These are phyloP conservation scores for Eptesicus fuscus DNA, from an alignment of 2,113 vertebrate species.

Conservation along the genomic window DNA sequence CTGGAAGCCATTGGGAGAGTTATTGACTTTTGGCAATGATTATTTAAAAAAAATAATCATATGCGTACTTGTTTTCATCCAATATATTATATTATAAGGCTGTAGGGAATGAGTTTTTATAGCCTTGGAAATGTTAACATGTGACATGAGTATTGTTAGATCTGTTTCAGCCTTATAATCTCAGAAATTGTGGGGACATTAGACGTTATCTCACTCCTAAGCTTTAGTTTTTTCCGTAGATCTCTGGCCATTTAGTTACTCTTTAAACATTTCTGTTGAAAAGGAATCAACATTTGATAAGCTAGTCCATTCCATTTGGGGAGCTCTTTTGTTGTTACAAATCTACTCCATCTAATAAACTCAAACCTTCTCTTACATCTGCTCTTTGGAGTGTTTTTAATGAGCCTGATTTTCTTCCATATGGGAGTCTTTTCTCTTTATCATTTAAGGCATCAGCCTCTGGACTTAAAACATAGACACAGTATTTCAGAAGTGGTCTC, in stretches of 20 bases:
- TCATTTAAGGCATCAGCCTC: background rate
- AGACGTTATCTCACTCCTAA: background rate
- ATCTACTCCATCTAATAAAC: background rate
- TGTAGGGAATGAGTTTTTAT: background rate
- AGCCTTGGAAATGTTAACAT: background rate
- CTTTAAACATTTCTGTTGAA: slow-evolving; percentile 36
- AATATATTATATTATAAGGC: background rate
- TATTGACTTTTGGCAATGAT: background rate
- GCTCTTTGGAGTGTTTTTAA: background rate
- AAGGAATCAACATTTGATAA: slow-evolving; percentile 35
- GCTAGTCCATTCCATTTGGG: background rate
- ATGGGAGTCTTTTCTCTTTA: background rate
- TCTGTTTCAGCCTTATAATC: slow-evolving; percentile 27
- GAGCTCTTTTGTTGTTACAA: background rate
- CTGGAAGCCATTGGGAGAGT: background rate
- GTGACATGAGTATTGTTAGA: background rate
- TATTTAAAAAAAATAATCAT: background rate
- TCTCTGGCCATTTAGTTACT: slow-evolving; percentile 5
- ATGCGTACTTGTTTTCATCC: background rate
- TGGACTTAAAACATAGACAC: background rate
- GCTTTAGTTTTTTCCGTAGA: background rate
- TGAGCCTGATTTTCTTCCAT: background rate
- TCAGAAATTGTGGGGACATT: slow-evolving; percentile 6
- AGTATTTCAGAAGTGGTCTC: background rate
- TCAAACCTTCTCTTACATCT: background rate